Percentiles rank a stretch among this genome's conserved stretches.
Evolutionary conservation across 2,113 vertebrate genomes (phyloP).

Genomic region (Chlamydotis undulata): DNA sequence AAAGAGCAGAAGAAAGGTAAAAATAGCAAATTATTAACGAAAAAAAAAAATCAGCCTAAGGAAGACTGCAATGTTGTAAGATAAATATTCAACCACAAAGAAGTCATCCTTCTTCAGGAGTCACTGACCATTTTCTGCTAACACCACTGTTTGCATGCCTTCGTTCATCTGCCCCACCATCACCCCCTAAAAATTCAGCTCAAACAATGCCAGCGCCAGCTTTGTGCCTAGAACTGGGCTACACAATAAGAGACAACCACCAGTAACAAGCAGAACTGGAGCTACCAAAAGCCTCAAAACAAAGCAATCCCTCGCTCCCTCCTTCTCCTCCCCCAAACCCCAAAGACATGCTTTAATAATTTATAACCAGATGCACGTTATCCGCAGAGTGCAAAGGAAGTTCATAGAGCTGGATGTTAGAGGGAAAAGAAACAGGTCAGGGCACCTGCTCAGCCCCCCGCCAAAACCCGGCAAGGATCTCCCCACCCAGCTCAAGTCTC

Average conservation of each 20-base stretch:
- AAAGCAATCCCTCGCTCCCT: not conserved
- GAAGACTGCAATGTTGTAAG: not conserved
- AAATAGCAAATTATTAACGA: not conserved
- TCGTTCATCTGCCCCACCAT: not conserved
- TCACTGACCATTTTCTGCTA: not conserved
- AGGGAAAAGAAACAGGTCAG: not conserved
- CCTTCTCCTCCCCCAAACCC: not conserved
- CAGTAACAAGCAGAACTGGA: not conserved
- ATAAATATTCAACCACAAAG: not conserved
- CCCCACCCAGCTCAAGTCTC: not conserved
- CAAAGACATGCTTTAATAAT: not conserved
- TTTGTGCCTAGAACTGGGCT: rapidly evolving
- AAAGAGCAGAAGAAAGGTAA: not conserved
- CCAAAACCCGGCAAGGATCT: not conserved
- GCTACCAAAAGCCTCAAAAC: not conserved
- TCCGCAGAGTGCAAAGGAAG: not conserved
- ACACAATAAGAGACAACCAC: not conserved
- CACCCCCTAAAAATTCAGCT: not conserved
- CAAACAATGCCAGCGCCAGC: not conserved
- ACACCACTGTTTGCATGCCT: rapidly evolving
- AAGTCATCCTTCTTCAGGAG: not conserved
- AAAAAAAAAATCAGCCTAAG: not conserved
- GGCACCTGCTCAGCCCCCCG: not conserved
- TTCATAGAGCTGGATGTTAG: not conserved
- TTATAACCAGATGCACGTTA: not conserved